These are phyloP conservation scores for Corydoras maculifer DNA, from an alignment of 2,113 vertebrate genomes.

Conservation along the genomic window DNA sequence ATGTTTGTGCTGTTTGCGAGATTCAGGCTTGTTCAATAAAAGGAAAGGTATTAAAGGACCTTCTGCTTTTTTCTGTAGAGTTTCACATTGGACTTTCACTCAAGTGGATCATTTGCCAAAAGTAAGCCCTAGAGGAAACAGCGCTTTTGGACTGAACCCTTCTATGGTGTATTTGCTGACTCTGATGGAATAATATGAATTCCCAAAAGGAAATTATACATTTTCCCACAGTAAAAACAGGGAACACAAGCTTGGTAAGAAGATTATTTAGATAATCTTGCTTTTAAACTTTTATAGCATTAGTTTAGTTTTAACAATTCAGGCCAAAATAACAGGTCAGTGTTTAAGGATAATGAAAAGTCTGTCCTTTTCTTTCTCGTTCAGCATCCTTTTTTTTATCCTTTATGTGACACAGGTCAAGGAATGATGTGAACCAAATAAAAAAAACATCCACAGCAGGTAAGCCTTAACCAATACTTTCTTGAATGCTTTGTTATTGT, in stretches of 20 bases:
- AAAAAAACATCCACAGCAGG: too few species aligned
- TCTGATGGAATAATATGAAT: neutral
- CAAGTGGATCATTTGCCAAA: slow-evolving; percentile 5
- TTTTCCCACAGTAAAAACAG: neutral
- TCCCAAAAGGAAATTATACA: neutral
- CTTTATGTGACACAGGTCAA: too few species aligned
- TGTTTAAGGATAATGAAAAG: too few species aligned
- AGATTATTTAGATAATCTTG: too few species aligned
- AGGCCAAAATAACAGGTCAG: too few species aligned
- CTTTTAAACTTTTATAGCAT: too few species aligned
- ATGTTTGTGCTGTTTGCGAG: slow-evolving; percentile 18
- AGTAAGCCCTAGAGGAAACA: slow-evolving; percentile 4
- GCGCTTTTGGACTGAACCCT: neutral
- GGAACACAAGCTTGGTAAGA: too few species aligned
- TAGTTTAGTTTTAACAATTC: too few species aligned
- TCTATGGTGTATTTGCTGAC: slow-evolving; percentile 13
- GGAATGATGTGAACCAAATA: too few species aligned
- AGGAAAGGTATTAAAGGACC: slow-evolving; percentile 11
- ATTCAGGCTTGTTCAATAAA: neutral
- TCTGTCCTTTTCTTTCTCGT: too few species aligned
- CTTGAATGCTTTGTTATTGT: neutral
- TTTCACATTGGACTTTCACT: neutral
- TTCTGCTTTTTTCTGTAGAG: neutral
- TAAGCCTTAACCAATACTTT: neutral
- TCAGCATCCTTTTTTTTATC: too few species aligned